Conservation (phyloP, 2,888 invertebrate genomes). For the Drosophila rellima region DNA sequence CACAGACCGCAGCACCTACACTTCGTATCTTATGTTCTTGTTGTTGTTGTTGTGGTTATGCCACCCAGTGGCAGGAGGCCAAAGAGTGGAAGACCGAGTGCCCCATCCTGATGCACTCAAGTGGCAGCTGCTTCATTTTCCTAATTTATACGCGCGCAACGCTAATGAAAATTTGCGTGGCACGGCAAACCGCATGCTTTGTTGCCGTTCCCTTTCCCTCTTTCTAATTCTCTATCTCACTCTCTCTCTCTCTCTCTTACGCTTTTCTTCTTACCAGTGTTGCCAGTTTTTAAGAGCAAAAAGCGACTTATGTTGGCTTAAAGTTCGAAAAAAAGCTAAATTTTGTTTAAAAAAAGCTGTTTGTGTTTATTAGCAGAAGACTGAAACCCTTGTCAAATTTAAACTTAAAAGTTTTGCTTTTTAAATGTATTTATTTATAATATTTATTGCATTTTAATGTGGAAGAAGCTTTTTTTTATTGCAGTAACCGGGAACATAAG, state of each 20-base stretch:
- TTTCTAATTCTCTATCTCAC: not conserved
- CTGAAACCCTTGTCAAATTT: too few relatives aligned
- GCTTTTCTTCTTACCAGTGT: constrained; percentile 40
- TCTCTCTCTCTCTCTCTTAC: constrained; percentile 15
- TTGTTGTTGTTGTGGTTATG: constrained; percentile 56
- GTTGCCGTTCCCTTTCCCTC: constrained; percentile 19
- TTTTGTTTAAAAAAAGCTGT: not conserved
- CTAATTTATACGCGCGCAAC: constrained; percentile 80
- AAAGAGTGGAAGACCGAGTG: constrained; percentile 28
- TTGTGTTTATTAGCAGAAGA: too few relatives aligned
- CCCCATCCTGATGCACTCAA: constrained; percentile 66
- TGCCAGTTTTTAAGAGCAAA: not conserved
- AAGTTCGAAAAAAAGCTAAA: not conserved
- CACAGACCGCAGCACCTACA: constrained; percentile 67
- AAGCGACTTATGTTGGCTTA: not conserved
- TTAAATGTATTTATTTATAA: too few relatives aligned
- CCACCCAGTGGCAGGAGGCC: constrained; percentile 19
- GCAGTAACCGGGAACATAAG: too few relatives aligned
- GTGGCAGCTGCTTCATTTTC: constrained; percentile 74
- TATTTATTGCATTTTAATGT: too few relatives aligned
- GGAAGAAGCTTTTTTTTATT: too few relatives aligned
- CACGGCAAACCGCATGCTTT: constrained; percentile 64
- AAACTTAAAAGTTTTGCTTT: too few relatives aligned
- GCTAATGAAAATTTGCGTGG: constrained; percentile 81
- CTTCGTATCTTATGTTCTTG: constrained; percentile 25